Evolutionary conservation across 2,888 invertebrate genomes (phyloP), one percentile per base, ranked within the genome.

Genomic region (Hypolimnas misippus): DNA sequence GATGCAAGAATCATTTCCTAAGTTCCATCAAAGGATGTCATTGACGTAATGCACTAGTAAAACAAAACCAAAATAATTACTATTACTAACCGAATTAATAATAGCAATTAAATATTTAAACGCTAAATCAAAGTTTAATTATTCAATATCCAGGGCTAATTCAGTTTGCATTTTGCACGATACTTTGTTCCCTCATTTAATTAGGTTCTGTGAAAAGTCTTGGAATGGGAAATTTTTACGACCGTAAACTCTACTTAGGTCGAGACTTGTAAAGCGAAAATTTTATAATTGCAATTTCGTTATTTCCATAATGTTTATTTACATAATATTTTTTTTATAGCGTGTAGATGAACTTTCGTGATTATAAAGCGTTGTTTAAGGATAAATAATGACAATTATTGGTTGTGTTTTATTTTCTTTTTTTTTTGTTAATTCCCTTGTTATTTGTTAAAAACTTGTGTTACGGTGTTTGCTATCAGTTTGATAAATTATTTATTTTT

Each of bases 101-200:
- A 21, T 21, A 21, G 21, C 6, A n/a, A 46, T 21, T 46, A 46
- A 29, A 49, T 14, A 29, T 14, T 49, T 29, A 7, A 6, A 2
- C 2, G 14, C 25, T 29, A 14, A 49, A 29, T 29, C 19, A 49
- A 29, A 25, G 19, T 29, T 25, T 14, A 49, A 7, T 29, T 16
- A 14, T 49, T 49, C 29, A 49, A 49, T 29, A 29, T 29, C 6
- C 29, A 29, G n/a, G 17, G 7, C 16, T 42, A 42, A 17, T 42
- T 16, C 8, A 73, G 72, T 68, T 84, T 83, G 87, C 86, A 86
- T 83, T 86, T 84, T 78, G 82, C 87, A 87, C 82, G 86, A 84
- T 81, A 82, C 84, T 83, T 76, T 78, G 72, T 73, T 72, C 69
- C 80, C 16, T 25, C 78, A 86, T 84, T 89, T 86, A 87, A 87